Evolutionary conservation across 2,888 invertebrate species (phyloP).

Genomic region (Mesoligia furuncula): DNA sequence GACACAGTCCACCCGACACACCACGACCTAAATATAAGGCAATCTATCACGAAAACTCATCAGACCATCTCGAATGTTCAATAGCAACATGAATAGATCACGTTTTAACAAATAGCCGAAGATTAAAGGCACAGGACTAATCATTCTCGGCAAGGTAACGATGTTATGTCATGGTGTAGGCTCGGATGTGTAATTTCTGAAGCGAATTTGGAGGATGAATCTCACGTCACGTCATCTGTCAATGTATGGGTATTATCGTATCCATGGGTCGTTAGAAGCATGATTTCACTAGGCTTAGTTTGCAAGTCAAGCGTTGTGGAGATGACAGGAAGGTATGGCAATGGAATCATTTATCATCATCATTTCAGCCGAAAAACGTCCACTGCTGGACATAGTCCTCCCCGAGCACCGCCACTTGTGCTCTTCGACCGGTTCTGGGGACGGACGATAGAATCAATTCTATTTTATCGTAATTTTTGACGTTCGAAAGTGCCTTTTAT

Average conservation of each 20-base stretch:
- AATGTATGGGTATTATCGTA: background rate
- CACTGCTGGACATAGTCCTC: no score
- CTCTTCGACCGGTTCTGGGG: no score
- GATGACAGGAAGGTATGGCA: no score
- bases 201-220: constrained; percentile 4
- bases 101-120: constrained; percentile 6
- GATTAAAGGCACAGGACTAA: constrained; percentile 2
- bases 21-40: constrained; percentile 29
- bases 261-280: background rate
- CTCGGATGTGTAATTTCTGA: constrained; percentile 4
- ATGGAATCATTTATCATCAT: no score
- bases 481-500: no score
- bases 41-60: constrained; percentile 56
- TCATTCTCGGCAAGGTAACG: background rate
- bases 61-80: constrained; percentile 22
- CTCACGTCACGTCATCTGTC: background rate
- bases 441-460: no score
- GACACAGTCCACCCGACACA: constrained; percentile 5
- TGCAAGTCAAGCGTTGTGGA: no score
- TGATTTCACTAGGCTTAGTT: background rate
- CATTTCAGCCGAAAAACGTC: no score
- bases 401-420: no score
- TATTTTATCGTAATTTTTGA: no score
- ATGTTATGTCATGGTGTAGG: constrained; percentile 6
- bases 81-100: constrained; percentile 21